Evolutionary conservation across 2,113 vertebrate genomes (phyloP).

Genomic region (Cyanocitta stelleri): DNA sequence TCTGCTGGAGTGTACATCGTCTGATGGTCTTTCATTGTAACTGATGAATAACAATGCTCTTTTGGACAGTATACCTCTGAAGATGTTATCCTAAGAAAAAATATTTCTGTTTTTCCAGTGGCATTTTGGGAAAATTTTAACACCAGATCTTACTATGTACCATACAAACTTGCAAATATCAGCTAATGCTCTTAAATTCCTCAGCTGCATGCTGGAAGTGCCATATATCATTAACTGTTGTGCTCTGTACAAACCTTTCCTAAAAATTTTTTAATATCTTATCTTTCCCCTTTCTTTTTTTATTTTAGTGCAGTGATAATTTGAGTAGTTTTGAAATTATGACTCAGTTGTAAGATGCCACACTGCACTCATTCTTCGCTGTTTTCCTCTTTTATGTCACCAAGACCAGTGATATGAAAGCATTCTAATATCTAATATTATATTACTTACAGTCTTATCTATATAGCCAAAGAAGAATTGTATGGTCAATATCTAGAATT

Average conservation of each 20-base stretch:
- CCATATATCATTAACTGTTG: background rate
- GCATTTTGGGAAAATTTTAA: background rate
- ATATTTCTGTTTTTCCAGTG: background rate
- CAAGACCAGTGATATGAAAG: background rate
- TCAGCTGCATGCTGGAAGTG: background rate
- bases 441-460: background rate
- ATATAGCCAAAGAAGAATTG: background rate
- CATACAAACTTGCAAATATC: background rate
- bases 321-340: background rate
- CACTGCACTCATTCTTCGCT: background rate
- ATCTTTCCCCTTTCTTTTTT: background rate
- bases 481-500: background rate
- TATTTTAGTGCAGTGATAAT: background rate
- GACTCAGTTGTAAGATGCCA: background rate
- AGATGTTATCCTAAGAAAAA: background rate
- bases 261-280: background rate
- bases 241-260: background rate
- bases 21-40: background rate
- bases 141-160: background rate
- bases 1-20: background rate
- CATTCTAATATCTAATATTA: background rate
- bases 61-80: background rate
- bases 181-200: background rate
- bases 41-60: background rate
- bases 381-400: background rate